phyloP scores from a whole-genome alignment of 2,113 vertebrate species.

The Otus sunia region DNA sequence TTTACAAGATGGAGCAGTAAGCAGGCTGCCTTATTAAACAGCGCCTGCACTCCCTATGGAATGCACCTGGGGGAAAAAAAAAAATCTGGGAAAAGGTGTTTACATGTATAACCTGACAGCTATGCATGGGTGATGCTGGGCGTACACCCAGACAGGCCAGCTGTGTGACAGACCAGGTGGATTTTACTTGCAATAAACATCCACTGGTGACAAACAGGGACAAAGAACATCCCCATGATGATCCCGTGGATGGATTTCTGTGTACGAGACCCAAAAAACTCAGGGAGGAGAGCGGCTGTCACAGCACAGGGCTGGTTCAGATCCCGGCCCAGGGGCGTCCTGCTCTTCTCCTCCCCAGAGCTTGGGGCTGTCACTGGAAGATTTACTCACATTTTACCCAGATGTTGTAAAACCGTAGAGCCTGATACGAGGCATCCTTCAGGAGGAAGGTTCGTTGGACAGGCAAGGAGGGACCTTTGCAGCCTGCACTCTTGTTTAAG shows the following conservation, averaged over 20 bases:
- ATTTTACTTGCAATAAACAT: fast-evolving
- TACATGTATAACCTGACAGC: fast-evolving
- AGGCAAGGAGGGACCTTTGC: not conserved
- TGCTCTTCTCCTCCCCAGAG: not conserved
- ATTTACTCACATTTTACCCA: not conserved
- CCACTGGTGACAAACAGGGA: not conserved
- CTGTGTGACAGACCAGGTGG: fast-evolving
- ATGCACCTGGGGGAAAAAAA: fast-evolving
- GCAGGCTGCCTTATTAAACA: not conserved
- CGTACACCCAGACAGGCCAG: fast-evolving
- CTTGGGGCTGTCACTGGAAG: not conserved
- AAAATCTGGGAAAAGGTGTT: fast-evolving
- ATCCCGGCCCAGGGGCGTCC: fast-evolving
- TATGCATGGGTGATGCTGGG: fast-evolving
- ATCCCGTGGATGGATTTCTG: fast-evolving
- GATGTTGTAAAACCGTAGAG: not conserved
- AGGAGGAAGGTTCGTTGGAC: fast-evolving
- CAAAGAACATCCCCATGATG: fast-evolving
- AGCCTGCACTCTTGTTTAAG: not conserved
- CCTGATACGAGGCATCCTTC: not conserved
- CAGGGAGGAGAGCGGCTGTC: fast-evolving
- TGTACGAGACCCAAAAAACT: not conserved
- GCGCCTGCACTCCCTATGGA: fast-evolving
- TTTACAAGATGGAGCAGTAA: not conserved
- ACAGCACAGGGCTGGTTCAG: too few species aligned